Base-by-base conservation (phyloP, 1,140 invertebrate genomes). In the Drosophila nebulosa region DNA sequence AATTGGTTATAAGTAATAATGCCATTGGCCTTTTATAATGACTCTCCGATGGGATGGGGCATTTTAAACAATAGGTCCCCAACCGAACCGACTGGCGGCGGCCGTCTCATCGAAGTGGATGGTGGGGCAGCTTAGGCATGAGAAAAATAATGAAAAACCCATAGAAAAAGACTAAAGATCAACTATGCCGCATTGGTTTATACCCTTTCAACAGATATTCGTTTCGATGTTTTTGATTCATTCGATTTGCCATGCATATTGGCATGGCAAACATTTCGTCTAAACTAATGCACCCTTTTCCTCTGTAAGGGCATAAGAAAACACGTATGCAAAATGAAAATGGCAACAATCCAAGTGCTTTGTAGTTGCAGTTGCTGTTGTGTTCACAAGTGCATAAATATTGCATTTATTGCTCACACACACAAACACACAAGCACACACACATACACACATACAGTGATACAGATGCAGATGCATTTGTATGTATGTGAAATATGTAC, bases 341-440 rank as follows among this genome's bases (percentile, higher is more conserved):
- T 55, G 52, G 52, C 52, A 55, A 55, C 52, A 26, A 55, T 55
- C 52, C 52, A 55, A 55, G 52, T 55, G 55, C 21, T 26, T n/a
- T 35, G 30, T 32, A 14, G 4, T 51, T 32, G n/a, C 24, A 50
- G 55, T 52, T 24, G 50, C 12, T 53, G 52, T 55, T 55, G 58
- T 55, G 26, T 55, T 26, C 21, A 63, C 51, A 64, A 64, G 61
- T 64, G 61, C 65, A 68, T 68, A 56, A 62, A 68, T 62, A 62
- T 68, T 68, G 59, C 65, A 67, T 60, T 55, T 59, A 55, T 55
- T 67, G 65, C 50, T 51, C 60, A 27, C 51, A 9, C 26, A 27
- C 51, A 16, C n/a, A 16, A n/a, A 30, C 24, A 27, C n/a, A 26
- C 6, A n/a, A n/a, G n/a, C n/a, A 53, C 2, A 53, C 9, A 18